phyloP scores from a whole-genome alignment of 2,888 invertebrate species.

The Dicycla oo region DNA sequence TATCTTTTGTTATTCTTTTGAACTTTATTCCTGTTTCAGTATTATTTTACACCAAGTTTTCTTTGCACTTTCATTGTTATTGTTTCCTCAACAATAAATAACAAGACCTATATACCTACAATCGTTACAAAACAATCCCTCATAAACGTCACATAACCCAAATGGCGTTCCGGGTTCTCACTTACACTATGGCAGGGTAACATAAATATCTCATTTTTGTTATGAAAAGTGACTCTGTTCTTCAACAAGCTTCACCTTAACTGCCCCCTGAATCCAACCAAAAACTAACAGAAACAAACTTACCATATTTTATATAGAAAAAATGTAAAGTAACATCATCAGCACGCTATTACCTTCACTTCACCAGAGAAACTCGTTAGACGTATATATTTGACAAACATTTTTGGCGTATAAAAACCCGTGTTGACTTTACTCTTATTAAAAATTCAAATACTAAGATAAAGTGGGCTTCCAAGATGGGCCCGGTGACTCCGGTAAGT shows the following conservation, averaged over 20 bases:
- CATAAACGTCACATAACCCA: not conserved
- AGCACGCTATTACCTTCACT: conserved; percentile 66
- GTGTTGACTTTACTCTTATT: conserved; percentile 71
- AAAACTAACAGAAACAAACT: conserved; percentile 37
- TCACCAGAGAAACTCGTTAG: conserved; percentile 66
- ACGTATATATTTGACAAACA: conserved; percentile 72
- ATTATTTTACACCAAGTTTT: not conserved
- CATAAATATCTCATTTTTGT: not conserved
- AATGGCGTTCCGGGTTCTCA: not conserved
- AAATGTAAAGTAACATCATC: conserved; percentile 69
- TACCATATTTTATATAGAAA: conserved; percentile 60
- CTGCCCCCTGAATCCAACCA: not conserved
- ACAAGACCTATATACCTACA: not conserved
- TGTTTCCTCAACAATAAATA: not conserved
- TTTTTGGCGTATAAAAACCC: conserved; percentile 68
- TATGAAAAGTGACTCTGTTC: not conserved
- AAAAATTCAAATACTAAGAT: conserved; percentile 78
- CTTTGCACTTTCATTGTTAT: not conserved
- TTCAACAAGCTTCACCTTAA: not conserved
- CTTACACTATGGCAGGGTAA: not conserved
- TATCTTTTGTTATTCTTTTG: not conserved
- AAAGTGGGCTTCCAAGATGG: conserved; percentile 61
- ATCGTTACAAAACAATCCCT: not conserved
- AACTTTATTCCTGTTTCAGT: not conserved
- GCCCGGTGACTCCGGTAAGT: conserved; percentile 70